phyloP scores from a whole-genome alignment of 1,140 invertebrate species.

The Drosophila triauraria region DNA sequence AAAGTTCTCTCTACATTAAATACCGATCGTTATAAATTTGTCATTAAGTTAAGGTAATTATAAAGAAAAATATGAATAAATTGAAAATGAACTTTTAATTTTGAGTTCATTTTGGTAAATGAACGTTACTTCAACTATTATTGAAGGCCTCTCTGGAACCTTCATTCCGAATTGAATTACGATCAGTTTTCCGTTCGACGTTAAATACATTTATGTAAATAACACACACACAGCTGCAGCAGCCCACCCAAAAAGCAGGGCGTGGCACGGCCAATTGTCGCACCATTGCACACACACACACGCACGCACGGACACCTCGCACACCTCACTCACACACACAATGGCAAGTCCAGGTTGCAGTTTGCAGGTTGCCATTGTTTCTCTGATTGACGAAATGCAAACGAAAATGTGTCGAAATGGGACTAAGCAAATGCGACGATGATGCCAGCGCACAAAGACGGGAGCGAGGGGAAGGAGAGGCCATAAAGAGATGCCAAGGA shows the following conservation, averaged over 20 bases:
- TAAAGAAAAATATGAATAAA: background rate
- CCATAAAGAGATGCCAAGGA: slow-evolving; percentile 52
- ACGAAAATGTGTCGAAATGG: slow-evolving; percentile 83
- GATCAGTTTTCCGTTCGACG: background rate
- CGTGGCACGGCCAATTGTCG: slow-evolving; percentile 72
- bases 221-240: slow-evolving; percentile 41
- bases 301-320: background rate
- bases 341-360: slow-evolving; percentile 60
- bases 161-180: background rate
- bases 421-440: slow-evolving; percentile 73
- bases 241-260: slow-evolving; percentile 71
- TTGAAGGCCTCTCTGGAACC: background rate
- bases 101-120: background rate
- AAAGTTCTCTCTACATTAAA: background rate
- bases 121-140: background rate
- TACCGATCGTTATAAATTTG: too few species aligned
- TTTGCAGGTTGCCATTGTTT: slow-evolving; percentile 73
- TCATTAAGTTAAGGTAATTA: too few species aligned
- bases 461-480: slow-evolving; percentile 31
- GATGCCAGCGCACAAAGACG: slow-evolving; percentile 15
- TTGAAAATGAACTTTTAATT: background rate
- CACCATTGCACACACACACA: slow-evolving; percentile 29
- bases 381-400: slow-evolving; percentile 83
- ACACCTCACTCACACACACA: slow-evolving; percentile 13
- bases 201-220: slow-evolving; percentile 2